phyloP scores from a whole-genome alignment of 92 coral and sea anemone species.

The Zoanthus solanderi region DNA sequence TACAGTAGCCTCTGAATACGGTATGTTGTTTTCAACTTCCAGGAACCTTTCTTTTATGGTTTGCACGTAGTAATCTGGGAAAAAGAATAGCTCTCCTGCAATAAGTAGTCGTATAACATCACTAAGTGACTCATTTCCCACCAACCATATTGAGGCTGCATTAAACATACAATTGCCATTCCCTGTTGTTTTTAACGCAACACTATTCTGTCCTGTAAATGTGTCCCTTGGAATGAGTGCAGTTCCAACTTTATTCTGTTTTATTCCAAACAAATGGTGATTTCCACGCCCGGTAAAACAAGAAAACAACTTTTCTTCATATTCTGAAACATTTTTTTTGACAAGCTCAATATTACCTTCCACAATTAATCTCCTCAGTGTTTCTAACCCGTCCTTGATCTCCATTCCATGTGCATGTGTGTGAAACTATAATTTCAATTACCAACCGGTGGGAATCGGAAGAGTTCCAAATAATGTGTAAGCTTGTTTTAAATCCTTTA shows the following conservation, averaged over 20 bases:
- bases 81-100: slow-evolving; percentile 45
- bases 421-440: slow-evolving; percentile 51
- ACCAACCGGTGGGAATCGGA: slow-evolving; percentile 35
- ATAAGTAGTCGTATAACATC: slow-evolving; percentile 14
- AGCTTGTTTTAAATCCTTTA: slow-evolving; percentile 46
- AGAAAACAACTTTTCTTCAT: slow-evolving; percentile 1
- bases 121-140: slow-evolving; percentile 8
- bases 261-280: background rate
- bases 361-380: slow-evolving; percentile 19
- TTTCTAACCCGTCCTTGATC: slow-evolving; percentile 38
- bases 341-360: background rate
- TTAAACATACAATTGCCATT: slow-evolving; percentile 32
- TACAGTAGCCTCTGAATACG: slow-evolving; percentile 49
- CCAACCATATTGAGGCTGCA: slow-evolving; percentile 1
- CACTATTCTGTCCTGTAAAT: slow-evolving; percentile 34
- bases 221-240: slow-evolving; percentile 53
- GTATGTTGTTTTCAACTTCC: slow-evolving; percentile 26
- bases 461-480: slow-evolving; percentile 43
- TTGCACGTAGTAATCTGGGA: slow-evolving; percentile 44
- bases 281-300: slow-evolving; percentile 36
- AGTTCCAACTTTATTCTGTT: slow-evolving; percentile 41
- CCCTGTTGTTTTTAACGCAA: slow-evolving; percentile 11
- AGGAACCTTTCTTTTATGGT: slow-evolving; percentile 34
- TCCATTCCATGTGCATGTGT: slow-evolving; percentile 31
- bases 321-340: background rate